Conservation (phyloP, 1,140 invertebrate genomes). For the Augochlora pura region DNA sequence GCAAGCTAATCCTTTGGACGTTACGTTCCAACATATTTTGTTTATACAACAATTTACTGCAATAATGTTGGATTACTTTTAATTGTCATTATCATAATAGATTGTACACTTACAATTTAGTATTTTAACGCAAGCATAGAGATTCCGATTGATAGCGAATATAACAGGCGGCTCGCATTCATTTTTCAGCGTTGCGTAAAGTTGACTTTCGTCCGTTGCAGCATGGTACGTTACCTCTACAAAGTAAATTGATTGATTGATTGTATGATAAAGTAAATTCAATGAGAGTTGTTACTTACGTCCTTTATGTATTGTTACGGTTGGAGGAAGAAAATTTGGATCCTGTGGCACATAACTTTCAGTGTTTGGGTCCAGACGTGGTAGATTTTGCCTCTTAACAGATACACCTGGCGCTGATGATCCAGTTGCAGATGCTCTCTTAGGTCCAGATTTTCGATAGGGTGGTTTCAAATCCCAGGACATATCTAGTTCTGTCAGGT, state of each 20-base stretch:
- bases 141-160: constrained; percentile 90
- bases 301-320: constrained; percentile 81
- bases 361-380: constrained; percentile 80
- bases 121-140: constrained; percentile 89
- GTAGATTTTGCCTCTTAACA: constrained; percentile 75
- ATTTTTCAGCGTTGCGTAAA: constrained; percentile 81
- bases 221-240: constrained; percentile 83
- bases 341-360: constrained; percentile 83
- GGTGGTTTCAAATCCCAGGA: constrained; percentile 77
- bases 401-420: constrained; percentile 63
- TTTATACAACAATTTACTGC: constrained; percentile 92
- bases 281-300: constrained; percentile 70
- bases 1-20: constrained; percentile 88
- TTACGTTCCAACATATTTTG: constrained; percentile 90
- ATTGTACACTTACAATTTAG: constrained; percentile 85
- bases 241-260: neutral
- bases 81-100: neutral
- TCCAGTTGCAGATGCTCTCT: constrained; percentile 73
- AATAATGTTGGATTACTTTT: constrained; percentile 22
- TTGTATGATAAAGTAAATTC: neutral
- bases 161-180: constrained; percentile 83
- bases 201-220: constrained; percentile 78
- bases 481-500: constrained; percentile 89
- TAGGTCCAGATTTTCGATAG: constrained; percentile 69
- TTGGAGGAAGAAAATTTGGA: constrained; percentile 81